A percentile compares a stretch with the other conserved stretches of the same genome.
These are phyloP conservation scores for Drosophila atroscutellata DNA, from an alignment of 2,888 invertebrate genomes.

Conservation along the genomic window DNA sequence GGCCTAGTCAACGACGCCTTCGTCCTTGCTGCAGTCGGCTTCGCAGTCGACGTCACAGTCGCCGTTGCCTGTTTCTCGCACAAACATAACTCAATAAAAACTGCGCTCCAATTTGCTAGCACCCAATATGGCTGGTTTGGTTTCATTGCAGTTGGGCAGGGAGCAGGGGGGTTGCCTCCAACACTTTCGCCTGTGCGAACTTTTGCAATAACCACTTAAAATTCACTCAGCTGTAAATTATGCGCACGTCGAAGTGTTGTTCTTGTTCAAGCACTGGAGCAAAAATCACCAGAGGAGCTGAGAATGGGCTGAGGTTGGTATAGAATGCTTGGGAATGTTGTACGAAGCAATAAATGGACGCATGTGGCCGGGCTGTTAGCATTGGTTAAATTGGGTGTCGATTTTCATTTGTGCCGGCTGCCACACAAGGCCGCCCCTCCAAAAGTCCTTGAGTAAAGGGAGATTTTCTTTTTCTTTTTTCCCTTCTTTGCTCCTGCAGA, in stretches of 20 bases:
- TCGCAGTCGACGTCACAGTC: constrained; percentile 3
- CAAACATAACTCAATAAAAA: constrained; percentile 68
- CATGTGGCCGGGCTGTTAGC: constrained; percentile 61
- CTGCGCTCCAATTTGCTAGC: constrained; percentile 59
- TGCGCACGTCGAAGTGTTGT: constrained; percentile 82
- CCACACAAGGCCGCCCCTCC: constrained; percentile 4
- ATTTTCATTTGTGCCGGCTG: constrained; percentile 59
- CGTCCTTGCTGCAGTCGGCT: constrained; percentile 18
- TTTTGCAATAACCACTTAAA: constrained; percentile 84
- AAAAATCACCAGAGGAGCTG: constrained; percentile 23
- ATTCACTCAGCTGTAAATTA: constrained; percentile 84
- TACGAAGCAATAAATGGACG: constrained; percentile 64
- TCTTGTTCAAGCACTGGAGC: constrained; percentile 63
- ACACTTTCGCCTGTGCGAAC: constrained; percentile 76
- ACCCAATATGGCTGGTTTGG: constrained; percentile 48
- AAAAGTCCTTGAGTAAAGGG: constrained; percentile 8
- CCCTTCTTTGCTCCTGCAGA: no score
- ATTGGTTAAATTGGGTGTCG: constrained; percentile 62
- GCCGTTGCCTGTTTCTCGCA: background rate
- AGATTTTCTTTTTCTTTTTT: background rate
- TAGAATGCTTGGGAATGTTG: constrained; percentile 27
- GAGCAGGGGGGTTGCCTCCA: constrained; percentile 29
- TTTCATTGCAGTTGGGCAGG: constrained; percentile 11
- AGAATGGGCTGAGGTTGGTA: background rate
- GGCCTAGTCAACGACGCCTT: constrained; percentile 59